Evolutionary conservation across 2,113 vertebrate genomes (phyloP), one percentile per base, ranked within the genome.

Genomic region (Cyprinodon brontotheroides): DNA sequence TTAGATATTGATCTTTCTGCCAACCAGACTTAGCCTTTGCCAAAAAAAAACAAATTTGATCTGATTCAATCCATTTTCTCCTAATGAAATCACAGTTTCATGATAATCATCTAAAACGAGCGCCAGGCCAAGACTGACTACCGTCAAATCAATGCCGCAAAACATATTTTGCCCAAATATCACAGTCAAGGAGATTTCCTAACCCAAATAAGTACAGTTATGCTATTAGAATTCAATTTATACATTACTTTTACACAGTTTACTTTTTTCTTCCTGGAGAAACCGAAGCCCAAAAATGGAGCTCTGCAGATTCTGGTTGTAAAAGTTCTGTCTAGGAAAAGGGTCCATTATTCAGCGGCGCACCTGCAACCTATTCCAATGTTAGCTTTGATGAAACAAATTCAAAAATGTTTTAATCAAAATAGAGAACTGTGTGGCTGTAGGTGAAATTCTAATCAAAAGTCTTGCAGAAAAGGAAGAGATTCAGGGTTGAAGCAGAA

Each of bases 1-100:
- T 92, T 90, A 89, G 86, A 90, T 91, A 85, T 82, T 89, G 86
- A 81, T 83, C 40, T 47, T 20, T 50, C 91, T 91, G 92, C 87
- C 92, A 92, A 85, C 86, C 80, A 89, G 78, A 70, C 83, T 79
- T 78, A 71, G 68, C 79, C 85, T 62, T 78, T 89, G 92, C 90
- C 91, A 92, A 89, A 83, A 85, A 68, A 68, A 78, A 71, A 60
- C 13, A 36, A 89, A 92, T 86, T 88, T 37, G 67, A 92, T 92
- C 90, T 87, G 70, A 86, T 87, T 82, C 79, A 76, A 83, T 84
- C 78, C 72, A 82, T 85, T 91, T 89, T 84, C 82, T 87, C 75
- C 73, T 89, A 83, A 57, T 29, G 62, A 86, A 89, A 90, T 86
- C 69, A 87, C 84, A 71, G 82, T 72, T 79, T 80, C 69, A 86